These are phyloP conservation scores for Antennarius maculatus DNA, from an alignment of 2,797 vertebrate genomes.

Conservation along the genomic window DNA sequence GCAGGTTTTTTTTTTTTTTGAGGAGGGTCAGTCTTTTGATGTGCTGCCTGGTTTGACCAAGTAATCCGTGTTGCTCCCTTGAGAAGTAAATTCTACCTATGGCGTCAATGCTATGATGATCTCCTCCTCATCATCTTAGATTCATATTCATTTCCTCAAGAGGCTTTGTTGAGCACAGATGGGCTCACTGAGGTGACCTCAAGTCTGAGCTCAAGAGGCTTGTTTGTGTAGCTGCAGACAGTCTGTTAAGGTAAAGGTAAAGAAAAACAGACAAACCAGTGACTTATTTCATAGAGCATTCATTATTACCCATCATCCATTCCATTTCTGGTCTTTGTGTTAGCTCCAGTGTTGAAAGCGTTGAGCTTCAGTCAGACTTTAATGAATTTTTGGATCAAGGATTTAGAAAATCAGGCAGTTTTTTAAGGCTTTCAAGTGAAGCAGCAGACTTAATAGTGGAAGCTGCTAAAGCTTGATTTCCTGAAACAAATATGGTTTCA, in stretches of 20 bases:
- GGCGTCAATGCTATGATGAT: constrained; percentile 40
- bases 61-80: constrained; percentile 8
- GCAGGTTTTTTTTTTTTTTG: background rate
- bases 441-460: too few species aligned
- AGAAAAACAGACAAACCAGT: background rate
- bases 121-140: constrained; percentile 11
- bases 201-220: background rate
- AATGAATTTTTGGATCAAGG: too few species aligned
- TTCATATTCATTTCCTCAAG: constrained; percentile 8
- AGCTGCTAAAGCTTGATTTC: too few species aligned
- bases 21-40: constrained; percentile 10
- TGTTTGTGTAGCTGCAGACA: background rate
- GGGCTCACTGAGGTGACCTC: constrained; percentile 9
- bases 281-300: background rate
- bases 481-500: too few species aligned
- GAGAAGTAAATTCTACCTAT: constrained; percentile 10
- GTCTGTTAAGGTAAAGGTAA: background rate
- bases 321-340: background rate
- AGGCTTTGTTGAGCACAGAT: constrained; percentile 34
- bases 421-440: too few species aligned
- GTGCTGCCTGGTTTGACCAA: constrained; percentile 6
- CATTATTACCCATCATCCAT: background rate
- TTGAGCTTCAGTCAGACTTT: too few species aligned
- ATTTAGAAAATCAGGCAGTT: too few species aligned
- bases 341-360: too few species aligned